Evolutionary conservation across 2,888 invertebrate genomes (phyloP).

Genomic region (Lithophane semibrunnea): DNA sequence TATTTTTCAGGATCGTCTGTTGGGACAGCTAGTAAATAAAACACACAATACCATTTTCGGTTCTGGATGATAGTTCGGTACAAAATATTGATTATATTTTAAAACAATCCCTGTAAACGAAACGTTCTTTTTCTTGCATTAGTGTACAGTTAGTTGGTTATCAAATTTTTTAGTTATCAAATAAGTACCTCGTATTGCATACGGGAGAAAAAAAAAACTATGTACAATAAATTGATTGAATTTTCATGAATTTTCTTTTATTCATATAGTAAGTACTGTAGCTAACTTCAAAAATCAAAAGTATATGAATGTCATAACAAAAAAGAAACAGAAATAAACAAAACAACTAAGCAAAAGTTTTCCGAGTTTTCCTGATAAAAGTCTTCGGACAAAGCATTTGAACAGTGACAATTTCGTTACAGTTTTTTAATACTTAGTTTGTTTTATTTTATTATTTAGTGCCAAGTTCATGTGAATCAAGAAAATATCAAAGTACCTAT

Average conservation of each 20-base stretch:
- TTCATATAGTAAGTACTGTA: not conserved
- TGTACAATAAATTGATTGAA: not conserved
- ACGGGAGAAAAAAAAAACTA: too few species aligned
- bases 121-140: not conserved
- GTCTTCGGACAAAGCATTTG: slow-evolving; percentile 24
- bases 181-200: not conserved
- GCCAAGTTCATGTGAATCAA: slow-evolving; percentile 31
- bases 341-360: slow-evolving; percentile 30
- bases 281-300: slow-evolving; percentile 17
- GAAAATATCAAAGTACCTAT: slow-evolving; percentile 10
- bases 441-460: slow-evolving; percentile 5
- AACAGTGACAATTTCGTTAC: slow-evolving; percentile 18
- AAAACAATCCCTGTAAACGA: not conserved
- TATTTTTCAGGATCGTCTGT: not conserved
- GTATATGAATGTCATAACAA: slow-evolving; percentile 10
- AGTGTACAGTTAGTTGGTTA: too few species aligned
- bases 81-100: too few species aligned
- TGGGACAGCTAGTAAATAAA: not conserved
- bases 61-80: too few species aligned
- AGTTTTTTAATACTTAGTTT: slow-evolving; percentile 21
- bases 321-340: slow-evolving; percentile 5
- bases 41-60: not conserved
- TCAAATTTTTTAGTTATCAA: too few species aligned
- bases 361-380: slow-evolving; percentile 8
- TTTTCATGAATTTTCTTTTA: not conserved